Conservation (phyloP, 2,113 vertebrate genomes). For the Tragulus kanchil region DNA sequence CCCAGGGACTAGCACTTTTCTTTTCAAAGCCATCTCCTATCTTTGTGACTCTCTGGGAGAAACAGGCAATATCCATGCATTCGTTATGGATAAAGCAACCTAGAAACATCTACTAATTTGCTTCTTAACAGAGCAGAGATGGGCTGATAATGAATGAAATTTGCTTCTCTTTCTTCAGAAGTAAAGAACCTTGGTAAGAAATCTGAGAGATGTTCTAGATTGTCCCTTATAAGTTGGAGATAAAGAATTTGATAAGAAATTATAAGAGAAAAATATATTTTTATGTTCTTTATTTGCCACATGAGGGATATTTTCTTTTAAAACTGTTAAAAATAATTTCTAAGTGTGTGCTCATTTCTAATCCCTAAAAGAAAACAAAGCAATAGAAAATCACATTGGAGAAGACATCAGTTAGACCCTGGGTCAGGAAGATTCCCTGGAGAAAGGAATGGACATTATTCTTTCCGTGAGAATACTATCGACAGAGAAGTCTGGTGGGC, state of each 20-base stretch:
- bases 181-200: neutral
- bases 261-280: neutral
- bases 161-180: neutral
- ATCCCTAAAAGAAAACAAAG: neutral
- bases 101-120: conserved; percentile 57
- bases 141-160: neutral
- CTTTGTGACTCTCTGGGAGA: conserved; percentile 68
- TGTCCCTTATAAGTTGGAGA: neutral
- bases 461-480: neutral
- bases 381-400: neutral
- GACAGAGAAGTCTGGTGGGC: neutral
- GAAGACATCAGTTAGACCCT: neutral
- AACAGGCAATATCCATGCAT: conserved; percentile 43
- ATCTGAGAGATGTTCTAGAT: neutral
- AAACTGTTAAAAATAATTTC: neutral
- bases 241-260: neutral
- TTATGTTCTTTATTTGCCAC: neutral
- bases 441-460: neutral
- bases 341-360: neutral
- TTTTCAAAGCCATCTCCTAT: conserved; percentile 82
- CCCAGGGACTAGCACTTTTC: conserved; percentile 79
- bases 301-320: neutral
- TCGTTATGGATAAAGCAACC: conserved; percentile 71
- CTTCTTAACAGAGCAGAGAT: neutral
- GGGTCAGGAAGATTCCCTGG: neutral